Conservation (phyloP, 92 coral and sea anemone genomes). For the Bergia puertoricense region DNA sequence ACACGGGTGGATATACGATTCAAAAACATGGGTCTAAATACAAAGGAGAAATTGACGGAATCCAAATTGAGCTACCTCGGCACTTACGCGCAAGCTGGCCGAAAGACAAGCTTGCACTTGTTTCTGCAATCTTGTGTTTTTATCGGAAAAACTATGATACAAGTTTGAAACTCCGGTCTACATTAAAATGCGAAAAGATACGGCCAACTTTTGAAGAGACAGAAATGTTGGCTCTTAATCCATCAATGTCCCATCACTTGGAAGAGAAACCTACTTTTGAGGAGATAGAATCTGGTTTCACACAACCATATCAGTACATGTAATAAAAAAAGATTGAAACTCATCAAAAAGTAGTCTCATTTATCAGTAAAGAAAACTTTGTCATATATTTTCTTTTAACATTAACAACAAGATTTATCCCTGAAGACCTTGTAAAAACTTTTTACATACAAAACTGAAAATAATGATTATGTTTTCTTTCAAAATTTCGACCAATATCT, state of each 20-base stretch:
- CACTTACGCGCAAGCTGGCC: constrained; percentile 19
- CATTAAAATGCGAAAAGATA: background rate
- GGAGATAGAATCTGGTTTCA: constrained; percentile 5
- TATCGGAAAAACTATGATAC: background rate
- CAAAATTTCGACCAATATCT: too few relatives aligned
- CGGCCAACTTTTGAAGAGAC: constrained; percentile 23
- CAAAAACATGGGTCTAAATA: constrained; percentile 8
- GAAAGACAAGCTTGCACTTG: background rate
- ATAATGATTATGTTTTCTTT: too few relatives aligned
- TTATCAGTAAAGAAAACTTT: too few relatives aligned
- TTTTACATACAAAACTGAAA: too few relatives aligned
- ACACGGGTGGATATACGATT: background rate
- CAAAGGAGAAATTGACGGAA: background rate
- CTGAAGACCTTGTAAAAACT: too few relatives aligned
- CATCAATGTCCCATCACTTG: background rate
- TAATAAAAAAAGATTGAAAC: too few relatives aligned
- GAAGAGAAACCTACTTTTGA: background rate
- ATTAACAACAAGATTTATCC: too few relatives aligned
- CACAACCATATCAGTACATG: too few relatives aligned
- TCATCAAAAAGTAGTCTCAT: too few relatives aligned
- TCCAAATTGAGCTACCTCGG: constrained; percentile 14
- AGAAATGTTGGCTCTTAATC: background rate
- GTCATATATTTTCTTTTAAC: too few relatives aligned
- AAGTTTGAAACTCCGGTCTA: background rate
- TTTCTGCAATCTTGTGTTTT: background rate